A percentile compares a stretch with the other conserved stretches of the same genome.
Conservation (phyloP, 2,113 vertebrate species). For the Colius striatus region DNA sequence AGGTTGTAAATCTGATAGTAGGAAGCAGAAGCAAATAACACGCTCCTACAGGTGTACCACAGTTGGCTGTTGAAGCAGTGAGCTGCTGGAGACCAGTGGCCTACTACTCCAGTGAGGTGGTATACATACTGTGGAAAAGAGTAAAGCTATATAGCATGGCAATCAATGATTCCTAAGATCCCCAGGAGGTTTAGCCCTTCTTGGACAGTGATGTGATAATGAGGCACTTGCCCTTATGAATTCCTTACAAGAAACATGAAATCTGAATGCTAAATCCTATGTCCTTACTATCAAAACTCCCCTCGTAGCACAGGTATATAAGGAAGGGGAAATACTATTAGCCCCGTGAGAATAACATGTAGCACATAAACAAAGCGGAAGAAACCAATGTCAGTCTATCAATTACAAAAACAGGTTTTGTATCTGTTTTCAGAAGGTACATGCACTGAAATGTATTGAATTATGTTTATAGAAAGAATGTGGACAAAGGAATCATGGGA, state of each 20-base stretch:
- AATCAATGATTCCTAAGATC: background rate
- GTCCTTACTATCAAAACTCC: background rate
- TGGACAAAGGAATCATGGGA: background rate
- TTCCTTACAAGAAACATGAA: background rate
- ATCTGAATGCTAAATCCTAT: background rate
- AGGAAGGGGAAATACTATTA: background rate
- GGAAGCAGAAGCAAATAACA: background rate
- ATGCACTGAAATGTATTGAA: background rate
- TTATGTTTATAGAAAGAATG: background rate
- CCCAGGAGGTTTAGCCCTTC: background rate
- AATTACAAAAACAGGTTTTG: background rate
- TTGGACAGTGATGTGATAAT: background rate
- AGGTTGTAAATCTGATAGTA: background rate
- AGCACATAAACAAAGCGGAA: background rate
- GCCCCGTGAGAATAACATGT: background rate
- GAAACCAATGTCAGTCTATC: background rate
- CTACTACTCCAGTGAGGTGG: background rate
- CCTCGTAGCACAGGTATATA: background rate
- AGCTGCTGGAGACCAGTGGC: background rate
- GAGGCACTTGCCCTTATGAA: background rate
- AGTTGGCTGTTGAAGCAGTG: background rate
- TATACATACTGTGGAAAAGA: background rate
- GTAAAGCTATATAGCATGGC: background rate
- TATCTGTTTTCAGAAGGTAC: background rate
- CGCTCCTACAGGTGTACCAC: background rate